phyloP scores from a whole-genome alignment of 2,113 vertebrate genomes.

The Pimephales promelas region DNA sequence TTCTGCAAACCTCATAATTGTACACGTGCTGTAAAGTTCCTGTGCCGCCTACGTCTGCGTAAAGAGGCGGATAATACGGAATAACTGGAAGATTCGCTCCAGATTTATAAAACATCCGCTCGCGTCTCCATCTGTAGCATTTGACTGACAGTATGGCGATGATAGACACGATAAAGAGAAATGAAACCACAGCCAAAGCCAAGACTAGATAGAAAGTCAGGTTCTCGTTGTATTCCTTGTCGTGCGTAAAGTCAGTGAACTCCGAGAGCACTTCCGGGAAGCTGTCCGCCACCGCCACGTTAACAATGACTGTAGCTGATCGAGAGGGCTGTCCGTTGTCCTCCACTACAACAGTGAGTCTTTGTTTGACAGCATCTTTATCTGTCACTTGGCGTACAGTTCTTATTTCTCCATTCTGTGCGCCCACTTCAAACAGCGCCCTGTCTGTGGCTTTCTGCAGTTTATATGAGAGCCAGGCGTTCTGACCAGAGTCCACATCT shows the following conservation, averaged over 20 bases:
- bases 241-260: conserved; percentile 37
- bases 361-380: conserved; percentile 60
- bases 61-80: conserved; percentile 59
- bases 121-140: conserved; percentile 74
- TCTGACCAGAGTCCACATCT: no score
- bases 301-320: conserved; percentile 63
- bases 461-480: conserved; percentile 61
- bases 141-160: conserved; percentile 55
- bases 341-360: conserved; percentile 61
- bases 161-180: conserved; percentile 56
- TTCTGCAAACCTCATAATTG: conserved; percentile 76
- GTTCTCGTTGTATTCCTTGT: conserved; percentile 50
- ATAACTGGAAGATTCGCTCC: conserved; percentile 56
- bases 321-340: conserved; percentile 63
- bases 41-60: conserved; percentile 57
- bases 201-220: conserved; percentile 60
- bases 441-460: conserved; percentile 58
- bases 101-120: conserved; percentile 62
- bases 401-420: conserved; percentile 60
- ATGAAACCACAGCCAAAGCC: conserved; percentile 57
- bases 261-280: conserved; percentile 58
- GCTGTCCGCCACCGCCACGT: conserved; percentile 63
- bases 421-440: conserved; percentile 52
- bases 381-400: conserved; percentile 49
- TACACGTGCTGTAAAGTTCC: conserved; percentile 59